These are phyloP conservation scores for Platerodrilus igneus DNA, from an alignment of 2,888 invertebrate species.

Conservation along the genomic window DNA sequence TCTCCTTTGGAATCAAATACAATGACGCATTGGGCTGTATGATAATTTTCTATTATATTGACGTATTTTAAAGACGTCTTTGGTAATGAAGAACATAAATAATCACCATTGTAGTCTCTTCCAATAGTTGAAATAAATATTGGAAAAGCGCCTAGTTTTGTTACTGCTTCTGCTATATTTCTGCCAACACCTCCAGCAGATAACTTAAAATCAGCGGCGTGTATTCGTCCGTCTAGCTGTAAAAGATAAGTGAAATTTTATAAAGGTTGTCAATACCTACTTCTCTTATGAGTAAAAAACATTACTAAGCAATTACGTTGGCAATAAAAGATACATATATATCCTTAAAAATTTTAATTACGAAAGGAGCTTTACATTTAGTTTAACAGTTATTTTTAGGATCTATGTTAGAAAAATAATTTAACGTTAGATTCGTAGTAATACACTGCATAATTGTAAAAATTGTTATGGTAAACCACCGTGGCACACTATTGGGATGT, in stretches of 20 bases:
- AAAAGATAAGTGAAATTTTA: conserved; percentile 33
- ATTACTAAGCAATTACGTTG: too few relatives aligned
- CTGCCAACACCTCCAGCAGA: conserved; percentile 87
- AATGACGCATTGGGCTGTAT: conserved; percentile 72
- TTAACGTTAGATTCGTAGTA: too few relatives aligned
- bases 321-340: too few relatives aligned
- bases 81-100: conserved; percentile 43
- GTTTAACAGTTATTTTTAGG: too few relatives aligned
- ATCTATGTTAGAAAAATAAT: too few relatives aligned
- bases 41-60: conserved; percentile 38
- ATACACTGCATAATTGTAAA: too few relatives aligned
- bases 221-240: conserved; percentile 77
- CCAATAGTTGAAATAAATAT: conserved; percentile 75
- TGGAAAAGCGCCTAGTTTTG: conserved; percentile 62
- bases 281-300: neutral
- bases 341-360: too few relatives aligned
- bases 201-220: conserved; percentile 59
- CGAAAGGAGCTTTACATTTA: too few relatives aligned
- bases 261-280: neutral
- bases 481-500: too few relatives aligned
- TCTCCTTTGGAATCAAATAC: conserved; percentile 72
- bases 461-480: too few relatives aligned
- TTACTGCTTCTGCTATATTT: conserved; percentile 84
- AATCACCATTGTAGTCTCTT: conserved; percentile 57
- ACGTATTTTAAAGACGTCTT: conserved; percentile 39